Percentiles rank a stretch among this genome's conserved stretches.
Conservation (phyloP, 2,888 invertebrate species). For the Cephus pulcher region DNA sequence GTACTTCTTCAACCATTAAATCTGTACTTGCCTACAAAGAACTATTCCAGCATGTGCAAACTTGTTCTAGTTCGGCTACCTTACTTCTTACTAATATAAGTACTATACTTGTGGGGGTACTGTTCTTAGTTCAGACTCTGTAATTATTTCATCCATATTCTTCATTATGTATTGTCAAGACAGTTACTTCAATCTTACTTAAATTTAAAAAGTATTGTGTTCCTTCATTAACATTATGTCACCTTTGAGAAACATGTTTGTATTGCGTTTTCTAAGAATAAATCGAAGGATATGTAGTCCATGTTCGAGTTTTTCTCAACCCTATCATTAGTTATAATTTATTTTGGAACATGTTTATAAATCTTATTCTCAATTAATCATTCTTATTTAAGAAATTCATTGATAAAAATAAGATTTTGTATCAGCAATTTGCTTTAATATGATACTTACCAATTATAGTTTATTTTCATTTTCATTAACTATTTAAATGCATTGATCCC, state of each 20-base stretch:
- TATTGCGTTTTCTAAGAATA: conserved; percentile 2
- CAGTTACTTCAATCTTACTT: background rate
- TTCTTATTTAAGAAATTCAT: too few species aligned
- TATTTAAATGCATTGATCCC: too few species aligned
- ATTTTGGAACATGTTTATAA: too few species aligned
- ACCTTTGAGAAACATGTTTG: background rate
- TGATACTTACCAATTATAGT: too few species aligned
- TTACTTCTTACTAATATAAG: conserved; percentile 16
- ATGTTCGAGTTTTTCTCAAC: too few species aligned
- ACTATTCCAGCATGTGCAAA: conserved; percentile 68
- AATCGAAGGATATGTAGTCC: background rate
- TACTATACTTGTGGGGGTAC: conserved; percentile 37
- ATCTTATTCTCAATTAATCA: too few species aligned
- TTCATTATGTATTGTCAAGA: background rate
- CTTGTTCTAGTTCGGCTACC: conserved; percentile 43
- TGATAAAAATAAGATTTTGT: too few species aligned
- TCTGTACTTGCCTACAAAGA: conserved; percentile 71
- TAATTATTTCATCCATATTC: background rate
- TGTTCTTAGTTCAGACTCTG: background rate
- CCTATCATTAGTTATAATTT: too few species aligned
- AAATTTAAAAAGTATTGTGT: conserved; percentile 32
- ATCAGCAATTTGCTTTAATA: too few species aligned
- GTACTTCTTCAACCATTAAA: conserved; percentile 61
- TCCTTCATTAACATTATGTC: background rate
- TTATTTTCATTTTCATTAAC: too few species aligned